Conservation (phyloP, 2,888 invertebrate genomes). For the Gryllus longicercus region DNA sequence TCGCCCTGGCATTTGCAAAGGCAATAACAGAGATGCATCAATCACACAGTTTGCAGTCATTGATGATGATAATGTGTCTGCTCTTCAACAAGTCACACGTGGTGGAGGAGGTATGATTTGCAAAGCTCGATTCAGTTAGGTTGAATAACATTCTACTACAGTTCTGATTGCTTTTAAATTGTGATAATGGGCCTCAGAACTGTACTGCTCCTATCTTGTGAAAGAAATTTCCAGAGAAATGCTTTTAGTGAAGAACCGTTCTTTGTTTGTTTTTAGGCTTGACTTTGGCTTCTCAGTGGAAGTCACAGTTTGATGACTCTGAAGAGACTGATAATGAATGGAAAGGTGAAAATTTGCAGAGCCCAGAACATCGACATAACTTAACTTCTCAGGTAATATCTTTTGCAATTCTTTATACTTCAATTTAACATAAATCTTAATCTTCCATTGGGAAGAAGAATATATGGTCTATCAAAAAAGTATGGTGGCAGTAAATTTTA, state of each 20-base stretch:
- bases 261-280: constrained; percentile 46
- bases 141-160: too few relatives aligned
- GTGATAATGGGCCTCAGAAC: too few relatives aligned
- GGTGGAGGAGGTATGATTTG: constrained; percentile 63
- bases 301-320: constrained; percentile 92
- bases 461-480: neutral
- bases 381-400: constrained; percentile 42
- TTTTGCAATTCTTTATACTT: neutral
- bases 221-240: neutral
- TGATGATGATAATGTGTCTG: constrained; percentile 89
- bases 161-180: too few relatives aligned
- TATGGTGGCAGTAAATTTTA: too few relatives aligned
- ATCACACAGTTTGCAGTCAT: constrained; percentile 87
- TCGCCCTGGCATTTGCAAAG: constrained; percentile 36
- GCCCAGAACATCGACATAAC: constrained; percentile 53
- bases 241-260: too few relatives aligned
- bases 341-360: constrained; percentile 72
- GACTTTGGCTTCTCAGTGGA: constrained; percentile 91
- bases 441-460: neutral
- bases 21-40: constrained; percentile 65
- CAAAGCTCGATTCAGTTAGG: neutral
- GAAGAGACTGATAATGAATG: constrained; percentile 89
- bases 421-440: neutral
- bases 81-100: constrained; percentile 81
- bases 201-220: neutral